These are phyloP conservation scores for Lophura nycthemera DNA, from an alignment of 2,113 vertebrate species.

Conservation along the genomic window DNA sequence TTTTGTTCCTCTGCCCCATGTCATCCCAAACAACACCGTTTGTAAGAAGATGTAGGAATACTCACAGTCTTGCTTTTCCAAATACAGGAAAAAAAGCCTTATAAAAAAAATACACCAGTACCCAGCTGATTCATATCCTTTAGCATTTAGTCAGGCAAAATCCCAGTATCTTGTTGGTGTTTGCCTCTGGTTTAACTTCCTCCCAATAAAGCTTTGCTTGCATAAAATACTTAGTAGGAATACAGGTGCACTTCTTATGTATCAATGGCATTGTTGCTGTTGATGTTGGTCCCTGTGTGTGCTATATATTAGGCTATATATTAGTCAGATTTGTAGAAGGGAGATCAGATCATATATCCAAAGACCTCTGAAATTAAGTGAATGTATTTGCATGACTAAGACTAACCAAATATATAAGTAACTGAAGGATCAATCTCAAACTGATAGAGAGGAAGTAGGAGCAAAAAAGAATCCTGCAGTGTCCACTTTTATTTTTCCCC, in stretches of 20 bases:
- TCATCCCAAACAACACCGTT: not conserved
- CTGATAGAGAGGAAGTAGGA: not conserved
- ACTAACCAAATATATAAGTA: not conserved
- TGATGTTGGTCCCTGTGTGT: not conserved
- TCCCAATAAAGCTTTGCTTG: not conserved
- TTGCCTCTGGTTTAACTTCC: not conserved
- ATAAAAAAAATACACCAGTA: not conserved
- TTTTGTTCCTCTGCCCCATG: not conserved
- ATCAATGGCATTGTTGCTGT: not conserved
- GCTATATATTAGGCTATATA: not conserved
- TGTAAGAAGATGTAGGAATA: not conserved
- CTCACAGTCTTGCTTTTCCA: not conserved
- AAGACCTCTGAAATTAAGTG: not conserved
- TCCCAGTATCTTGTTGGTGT: not conserved
- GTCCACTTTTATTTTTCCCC: not conserved
- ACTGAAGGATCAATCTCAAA: not conserved
- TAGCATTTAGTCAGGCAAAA: not conserved
- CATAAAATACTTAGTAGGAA: not conserved
- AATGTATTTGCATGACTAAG: not conserved
- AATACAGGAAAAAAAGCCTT: conserved; percentile 11
- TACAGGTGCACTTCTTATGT: not conserved
- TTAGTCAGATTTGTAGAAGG: not conserved
- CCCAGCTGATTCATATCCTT: not conserved
- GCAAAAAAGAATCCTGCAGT: not conserved
- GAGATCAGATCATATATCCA: not conserved